Conservation (phyloP, 2,113 vertebrate genomes). For the Periophthalmus modestus region DNA sequence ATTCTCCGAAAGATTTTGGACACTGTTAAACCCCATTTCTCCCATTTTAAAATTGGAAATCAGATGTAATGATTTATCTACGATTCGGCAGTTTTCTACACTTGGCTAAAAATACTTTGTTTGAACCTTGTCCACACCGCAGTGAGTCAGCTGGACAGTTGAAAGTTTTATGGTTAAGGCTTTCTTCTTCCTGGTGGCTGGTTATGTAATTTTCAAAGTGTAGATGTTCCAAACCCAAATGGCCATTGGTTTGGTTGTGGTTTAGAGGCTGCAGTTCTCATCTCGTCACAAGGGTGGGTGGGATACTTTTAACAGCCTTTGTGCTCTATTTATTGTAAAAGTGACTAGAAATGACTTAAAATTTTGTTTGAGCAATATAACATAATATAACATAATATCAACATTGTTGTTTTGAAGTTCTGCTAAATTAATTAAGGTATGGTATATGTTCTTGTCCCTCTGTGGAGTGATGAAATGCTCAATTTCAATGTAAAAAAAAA, state of each 20-base stretch:
- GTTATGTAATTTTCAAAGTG: conserved; percentile 56
- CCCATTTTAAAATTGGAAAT: neutral
- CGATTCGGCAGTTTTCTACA: conserved; percentile 5
- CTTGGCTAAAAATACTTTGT: conserved; percentile 3
- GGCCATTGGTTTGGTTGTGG: conserved; percentile 31
- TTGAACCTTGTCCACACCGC: conserved; percentile 23
- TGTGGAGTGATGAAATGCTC: no score
- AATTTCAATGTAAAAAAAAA: no score
- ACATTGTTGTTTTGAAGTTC: no score
- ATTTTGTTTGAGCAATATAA: no score
- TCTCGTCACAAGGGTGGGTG: conserved; percentile 8
- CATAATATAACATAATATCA: no score
- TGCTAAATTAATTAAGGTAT: no score
- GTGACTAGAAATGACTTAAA: neutral
- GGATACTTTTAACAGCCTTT: no score
- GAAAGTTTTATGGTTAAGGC: conserved; percentile 17
- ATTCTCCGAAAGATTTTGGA: neutral
- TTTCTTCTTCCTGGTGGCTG: conserved; percentile 43
- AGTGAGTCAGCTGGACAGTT: conserved; percentile 31
- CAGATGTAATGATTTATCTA: neutral
- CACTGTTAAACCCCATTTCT: conserved; percentile 9
- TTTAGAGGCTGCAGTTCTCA: conserved; percentile 20
- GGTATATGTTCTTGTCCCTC: no score
- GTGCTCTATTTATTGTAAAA: neutral
- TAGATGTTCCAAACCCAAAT: conserved; percentile 47